These are phyloP conservation scores for Gallirallus australis DNA, from an alignment of 2,797 vertebrate species.

Conservation along the genomic window DNA sequence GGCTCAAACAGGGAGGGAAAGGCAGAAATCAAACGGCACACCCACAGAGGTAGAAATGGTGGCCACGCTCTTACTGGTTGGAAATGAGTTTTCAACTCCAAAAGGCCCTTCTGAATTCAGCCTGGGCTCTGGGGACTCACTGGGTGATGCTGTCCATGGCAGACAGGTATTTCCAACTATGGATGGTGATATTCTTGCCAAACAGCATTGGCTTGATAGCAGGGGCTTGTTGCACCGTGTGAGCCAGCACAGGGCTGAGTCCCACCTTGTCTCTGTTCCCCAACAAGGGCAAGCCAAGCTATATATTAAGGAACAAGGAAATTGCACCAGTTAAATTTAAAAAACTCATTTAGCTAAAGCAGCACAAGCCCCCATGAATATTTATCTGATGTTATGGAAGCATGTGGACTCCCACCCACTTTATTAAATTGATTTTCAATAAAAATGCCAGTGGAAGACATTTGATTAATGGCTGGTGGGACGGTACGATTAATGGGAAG, in stretches of 20 bases:
- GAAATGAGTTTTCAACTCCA: not conserved
- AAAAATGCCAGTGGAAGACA: slow-evolving; percentile 47
- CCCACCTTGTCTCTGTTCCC: not conserved
- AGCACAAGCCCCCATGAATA: slow-evolving; percentile 54
- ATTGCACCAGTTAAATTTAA: slow-evolving; percentile 57
- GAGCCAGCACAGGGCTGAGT: not conserved
- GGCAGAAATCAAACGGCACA: not conserved
- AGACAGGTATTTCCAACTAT: not conserved
- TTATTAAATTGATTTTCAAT: slow-evolving; percentile 73
- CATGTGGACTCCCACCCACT: slow-evolving; percentile 61
- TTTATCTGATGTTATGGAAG: slow-evolving; percentile 62
- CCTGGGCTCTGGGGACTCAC: not conserved
- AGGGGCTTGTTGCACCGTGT: not conserved
- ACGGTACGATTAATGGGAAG: not conserved
- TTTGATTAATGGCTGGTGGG: slow-evolving; percentile 64
- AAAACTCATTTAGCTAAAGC: slow-evolving; percentile 61
- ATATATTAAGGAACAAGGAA: slow-evolving; percentile 34
- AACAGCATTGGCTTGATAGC: not conserved
- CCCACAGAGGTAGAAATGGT: not conserved
- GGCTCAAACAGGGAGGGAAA: not conserved
- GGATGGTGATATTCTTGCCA: not conserved
- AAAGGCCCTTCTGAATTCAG: not conserved
- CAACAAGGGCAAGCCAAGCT: slow-evolving; percentile 21
- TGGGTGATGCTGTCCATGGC: not conserved
- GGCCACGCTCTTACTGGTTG: not conserved